Base-by-base conservation (phyloP, 2,797 vertebrate species). In the Cyprinella venusta region DNA sequence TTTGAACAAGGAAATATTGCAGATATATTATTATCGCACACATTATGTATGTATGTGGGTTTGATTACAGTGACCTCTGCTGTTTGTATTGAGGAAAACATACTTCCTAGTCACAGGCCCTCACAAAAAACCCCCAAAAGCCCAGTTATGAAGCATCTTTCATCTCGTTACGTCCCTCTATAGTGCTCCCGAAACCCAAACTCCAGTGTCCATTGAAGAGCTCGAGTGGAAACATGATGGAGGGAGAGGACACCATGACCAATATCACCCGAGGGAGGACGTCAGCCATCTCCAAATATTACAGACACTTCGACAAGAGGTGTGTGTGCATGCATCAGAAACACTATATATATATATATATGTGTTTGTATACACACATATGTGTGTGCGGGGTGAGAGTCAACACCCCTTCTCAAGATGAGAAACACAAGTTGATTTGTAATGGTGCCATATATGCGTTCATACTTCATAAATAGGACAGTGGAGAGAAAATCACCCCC, bases 131-230 rank as follows among this genome's bases (percentile, higher is more conserved):
- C 5, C 2, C 1, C 0, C 9, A 42, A 42, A 3, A 48, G 5
- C 13, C 19, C 33, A 3, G 33, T 76, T 61, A 6, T 10, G 18
- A 72, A 42, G 26, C 6, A 9, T 68, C 19, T 50, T 64, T 5
- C 12, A 6, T 67, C 10, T 64, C 15, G 21, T 52, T 69, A 45
- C 42, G 59, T 54, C 38, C 36, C 18, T 0, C 40, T 48, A 0
- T 6, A 84, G 82, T 76, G 4, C 76, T 80, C 45, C 83, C 68
- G 2, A 84, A 84, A 36, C 61, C 83, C 0, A 65, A 54, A 12
- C 74, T 36, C 15, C 59, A 64, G 48, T 71, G 69, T 71, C 68
- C 63, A 19, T 8, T 1, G 30, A 70, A 42, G 65, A 61, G 52
- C n/a, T 54, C 82, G 6, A 4, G 54, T 4, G 54, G 6, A 30